Evolutionary conservation across 2,888 invertebrate species (phyloP).

Genomic region (Sthenelais limicola): DNA sequence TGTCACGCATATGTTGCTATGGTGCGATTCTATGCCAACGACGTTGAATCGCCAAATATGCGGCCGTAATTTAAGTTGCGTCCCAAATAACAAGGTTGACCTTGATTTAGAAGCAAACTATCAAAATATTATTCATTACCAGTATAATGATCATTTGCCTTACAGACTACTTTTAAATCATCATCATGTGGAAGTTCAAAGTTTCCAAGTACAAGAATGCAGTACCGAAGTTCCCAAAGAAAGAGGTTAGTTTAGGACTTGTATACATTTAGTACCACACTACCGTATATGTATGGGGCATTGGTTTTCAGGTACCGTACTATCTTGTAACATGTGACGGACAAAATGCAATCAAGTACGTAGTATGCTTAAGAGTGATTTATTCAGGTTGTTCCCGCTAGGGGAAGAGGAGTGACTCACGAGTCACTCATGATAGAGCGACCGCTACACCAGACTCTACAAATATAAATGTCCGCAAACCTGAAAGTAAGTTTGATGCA

Average conservation of each 20-base stretch:
- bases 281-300: background rate
- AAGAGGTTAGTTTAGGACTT: conserved; percentile 76
- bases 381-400: no score
- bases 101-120: no score
- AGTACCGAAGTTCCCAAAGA: conserved; percentile 94
- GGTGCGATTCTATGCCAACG: no score
- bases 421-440: background rate
- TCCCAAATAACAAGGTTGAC: no score
- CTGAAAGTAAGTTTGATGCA: background rate
- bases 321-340: background rate
- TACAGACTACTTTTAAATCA: no score
- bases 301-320: background rate
- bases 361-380: background rate
- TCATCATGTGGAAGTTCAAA: conserved; percentile 74
- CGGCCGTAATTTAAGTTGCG: no score
- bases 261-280: background rate
- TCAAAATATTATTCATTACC: no score
- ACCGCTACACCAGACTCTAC: background rate
- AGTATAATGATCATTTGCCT: no score
- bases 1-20: no score
- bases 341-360: background rate
- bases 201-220: conserved; percentile 99
- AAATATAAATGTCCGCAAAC: background rate
- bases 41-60: no score
- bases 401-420: no score